phyloP scores from a whole-genome alignment of 1,140 invertebrate species.

The Apis mellifera region Amel_HAv3.1 CM009931.2:17332001-17332500 shows the following conservation, averaged over 20 bases:
- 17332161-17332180: slow-evolving; percentile 8
- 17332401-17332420: too few relatives aligned
- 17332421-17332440: too few relatives aligned
- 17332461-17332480: too few relatives aligned
- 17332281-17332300: neutral
- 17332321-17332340: neutral
- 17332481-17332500: too few relatives aligned
- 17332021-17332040: slow-evolving; percentile 31
- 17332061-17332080: slow-evolving; percentile 34
- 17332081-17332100: neutral
- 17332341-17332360: neutral
- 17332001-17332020: slow-evolving; percentile 23
- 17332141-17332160: neutral
- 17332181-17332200: neutral
- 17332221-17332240: neutral
- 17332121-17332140: slow-evolving; percentile 6
- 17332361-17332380: neutral
- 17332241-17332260: neutral
- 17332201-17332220: neutral
- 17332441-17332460: too few relatives aligned
- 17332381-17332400: too few relatives aligned
- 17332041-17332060: neutral
- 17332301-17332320: neutral
- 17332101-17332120: slow-evolving; percentile 17
- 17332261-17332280: neutral